phyloP scores from a whole-genome alignment of 2,888 invertebrate genomes.

The Plusia festucae region DNA sequence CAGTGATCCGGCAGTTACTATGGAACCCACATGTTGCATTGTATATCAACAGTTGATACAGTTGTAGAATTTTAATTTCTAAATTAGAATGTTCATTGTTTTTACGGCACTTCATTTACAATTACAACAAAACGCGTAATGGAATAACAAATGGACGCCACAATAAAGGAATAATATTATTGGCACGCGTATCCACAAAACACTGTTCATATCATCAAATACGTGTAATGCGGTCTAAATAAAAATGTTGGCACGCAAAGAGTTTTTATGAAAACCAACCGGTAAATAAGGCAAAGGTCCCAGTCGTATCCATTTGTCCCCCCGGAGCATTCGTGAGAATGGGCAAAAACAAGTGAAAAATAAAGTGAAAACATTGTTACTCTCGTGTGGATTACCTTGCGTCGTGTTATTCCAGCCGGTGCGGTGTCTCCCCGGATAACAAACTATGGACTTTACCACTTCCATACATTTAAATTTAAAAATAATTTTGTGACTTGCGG shows the following conservation, averaged over 20 bases:
- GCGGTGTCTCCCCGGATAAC: slow-evolving; percentile 69
- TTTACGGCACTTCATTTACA: slow-evolving; percentile 5
- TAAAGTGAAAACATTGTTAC: slow-evolving; percentile 86
- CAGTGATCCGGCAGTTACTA: too few species aligned
- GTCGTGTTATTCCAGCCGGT: slow-evolving; percentile 73
- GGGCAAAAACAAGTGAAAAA: slow-evolving; percentile 84
- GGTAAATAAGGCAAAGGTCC: slow-evolving; percentile 78
- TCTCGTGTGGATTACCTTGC: slow-evolving; percentile 82
- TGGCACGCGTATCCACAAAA: slow-evolving; percentile 32
- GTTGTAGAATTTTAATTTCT: too few species aligned
- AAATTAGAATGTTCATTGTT: too few species aligned
- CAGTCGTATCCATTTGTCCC: slow-evolving; percentile 77
- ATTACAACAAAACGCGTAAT: slow-evolving; percentile 24
- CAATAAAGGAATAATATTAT: slow-evolving; percentile 36
- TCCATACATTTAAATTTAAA: slow-evolving; percentile 72
- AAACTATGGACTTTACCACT: slow-evolving; percentile 70
- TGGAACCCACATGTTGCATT: too few species aligned
- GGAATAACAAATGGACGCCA: slow-evolving; percentile 26
- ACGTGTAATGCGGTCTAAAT: slow-evolving; percentile 55
- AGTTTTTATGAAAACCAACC: slow-evolving; percentile 70
- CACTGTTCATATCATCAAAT: slow-evolving; percentile 49
- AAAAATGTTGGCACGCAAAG: slow-evolving; percentile 63
- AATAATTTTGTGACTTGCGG: slow-evolving; percentile 68
- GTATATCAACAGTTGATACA: too few species aligned
- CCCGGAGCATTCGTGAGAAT: slow-evolving; percentile 77